phyloP scores from a whole-genome alignment of 1,140 invertebrate genomes.

The Calliphora vicina region DNA sequence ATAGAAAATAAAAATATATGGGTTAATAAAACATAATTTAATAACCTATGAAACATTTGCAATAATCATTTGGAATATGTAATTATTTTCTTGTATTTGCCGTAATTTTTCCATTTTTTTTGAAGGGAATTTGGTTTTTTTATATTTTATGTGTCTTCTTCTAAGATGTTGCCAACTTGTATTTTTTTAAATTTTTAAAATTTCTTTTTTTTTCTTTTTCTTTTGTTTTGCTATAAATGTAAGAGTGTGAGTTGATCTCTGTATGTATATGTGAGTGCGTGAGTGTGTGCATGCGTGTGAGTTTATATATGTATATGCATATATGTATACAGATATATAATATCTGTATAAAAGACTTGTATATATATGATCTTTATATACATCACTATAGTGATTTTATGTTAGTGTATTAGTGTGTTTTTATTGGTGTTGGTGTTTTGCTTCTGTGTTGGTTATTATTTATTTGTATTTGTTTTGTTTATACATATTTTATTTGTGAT shows the following conservation, averaged over 20 bases:
- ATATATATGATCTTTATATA: neutral
- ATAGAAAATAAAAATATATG: neutral
- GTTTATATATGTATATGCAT: too few relatives aligned
- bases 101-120: neutral
- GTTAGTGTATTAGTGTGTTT: neutral
- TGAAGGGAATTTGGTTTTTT: neutral
- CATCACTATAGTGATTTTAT: neutral
- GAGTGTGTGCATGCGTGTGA: neutral
- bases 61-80: neutral
- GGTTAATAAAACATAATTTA: neutral
- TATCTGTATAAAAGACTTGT: neutral
- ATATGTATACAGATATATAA: neutral
- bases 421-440: neutral
- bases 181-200: conserved; percentile 7
- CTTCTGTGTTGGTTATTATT: neutral
- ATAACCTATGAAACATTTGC: neutral
- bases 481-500: neutral
- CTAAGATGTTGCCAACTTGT: conserved; percentile 19
- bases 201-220: neutral
- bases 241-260: neutral
- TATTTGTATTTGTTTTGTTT: conserved; percentile 8
- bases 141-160: neutral
- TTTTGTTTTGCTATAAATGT: conserved; percentile 22
- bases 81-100: neutral
- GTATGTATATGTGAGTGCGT: too few relatives aligned